Evolutionary conservation across 1,140 invertebrate species (phyloP).

Genomic region (Phymorhynchus buccinoides): DNA sequence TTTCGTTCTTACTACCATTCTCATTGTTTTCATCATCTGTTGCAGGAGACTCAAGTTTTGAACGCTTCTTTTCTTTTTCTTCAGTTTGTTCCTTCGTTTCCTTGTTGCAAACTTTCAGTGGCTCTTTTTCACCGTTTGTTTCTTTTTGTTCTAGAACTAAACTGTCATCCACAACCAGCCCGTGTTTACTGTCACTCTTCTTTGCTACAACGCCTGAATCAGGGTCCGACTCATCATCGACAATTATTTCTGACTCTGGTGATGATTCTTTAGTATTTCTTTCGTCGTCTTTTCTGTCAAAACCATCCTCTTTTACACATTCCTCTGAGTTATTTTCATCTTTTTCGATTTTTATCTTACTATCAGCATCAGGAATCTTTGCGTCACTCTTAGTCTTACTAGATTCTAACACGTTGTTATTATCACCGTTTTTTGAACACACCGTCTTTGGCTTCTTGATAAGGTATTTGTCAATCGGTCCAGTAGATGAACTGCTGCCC

Average conservation of each 20-base stretch:
- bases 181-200: background rate
- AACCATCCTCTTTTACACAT: background rate
- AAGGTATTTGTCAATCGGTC: background rate
- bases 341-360: background rate
- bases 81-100: background rate
- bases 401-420: background rate
- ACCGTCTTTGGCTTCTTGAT: background rate
- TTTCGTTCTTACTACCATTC: background rate
- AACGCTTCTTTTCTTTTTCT: background rate
- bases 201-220: background rate
- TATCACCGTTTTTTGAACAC: background rate
- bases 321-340: background rate
- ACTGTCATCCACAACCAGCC: background rate
- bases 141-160: background rate
- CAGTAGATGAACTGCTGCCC: background rate
- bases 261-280: background rate
- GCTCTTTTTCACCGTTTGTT: background rate
- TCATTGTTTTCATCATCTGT: background rate
- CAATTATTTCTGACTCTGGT: background rate
- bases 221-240: background rate
- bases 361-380: background rate
- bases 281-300: too few relatives aligned
- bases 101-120: background rate
- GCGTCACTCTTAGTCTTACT: background rate
- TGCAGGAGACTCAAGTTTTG: background rate